Conservation (phyloP, 2,888 invertebrate genomes). For the Chrysotoxum bicinctum region DNA sequence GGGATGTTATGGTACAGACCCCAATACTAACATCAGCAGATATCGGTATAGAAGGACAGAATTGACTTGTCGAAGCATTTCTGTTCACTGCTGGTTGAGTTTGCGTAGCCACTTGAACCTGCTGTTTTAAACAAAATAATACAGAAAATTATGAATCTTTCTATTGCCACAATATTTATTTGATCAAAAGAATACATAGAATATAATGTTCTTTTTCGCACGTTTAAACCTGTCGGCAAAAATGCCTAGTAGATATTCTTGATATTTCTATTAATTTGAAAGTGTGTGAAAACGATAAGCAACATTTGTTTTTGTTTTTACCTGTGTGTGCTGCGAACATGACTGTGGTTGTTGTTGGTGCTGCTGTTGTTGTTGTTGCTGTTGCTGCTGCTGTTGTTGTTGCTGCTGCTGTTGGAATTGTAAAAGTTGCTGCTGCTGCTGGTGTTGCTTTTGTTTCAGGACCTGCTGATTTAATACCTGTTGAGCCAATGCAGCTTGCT, state of each 20-base stretch:
- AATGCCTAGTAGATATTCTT: neutral
- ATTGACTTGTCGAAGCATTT: slow-evolving; percentile 74
- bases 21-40: slow-evolving; percentile 75
- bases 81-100: slow-evolving; percentile 82
- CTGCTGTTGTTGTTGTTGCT: slow-evolving; percentile 76
- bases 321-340: slow-evolving; percentile 74
- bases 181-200: too few relatives aligned
- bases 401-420: slow-evolving; percentile 50
- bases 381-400: slow-evolving; percentile 77
- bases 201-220: neutral
- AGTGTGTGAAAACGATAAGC: neutral
- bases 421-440: slow-evolving; percentile 74
- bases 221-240: neutral
- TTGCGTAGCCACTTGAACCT: slow-evolving; percentile 86
- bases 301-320: slow-evolving; percentile 21
- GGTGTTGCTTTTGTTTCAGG: slow-evolving; percentile 78
- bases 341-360: slow-evolving; percentile 63
- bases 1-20: slow-evolving; percentile 73
- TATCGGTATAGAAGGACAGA: slow-evolving; percentile 76
- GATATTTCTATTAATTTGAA: neutral
- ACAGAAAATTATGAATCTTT: neutral
- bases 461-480: slow-evolving; percentile 77
- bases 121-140: slow-evolving; percentile 77
- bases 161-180: neutral
- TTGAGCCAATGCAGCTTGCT: slow-evolving; percentile 77